Percentiles rank a stretch among this genome's conserved stretches.
Conservation (phyloP, 2,797 vertebrate species). For the Halcyon badia region DNA sequence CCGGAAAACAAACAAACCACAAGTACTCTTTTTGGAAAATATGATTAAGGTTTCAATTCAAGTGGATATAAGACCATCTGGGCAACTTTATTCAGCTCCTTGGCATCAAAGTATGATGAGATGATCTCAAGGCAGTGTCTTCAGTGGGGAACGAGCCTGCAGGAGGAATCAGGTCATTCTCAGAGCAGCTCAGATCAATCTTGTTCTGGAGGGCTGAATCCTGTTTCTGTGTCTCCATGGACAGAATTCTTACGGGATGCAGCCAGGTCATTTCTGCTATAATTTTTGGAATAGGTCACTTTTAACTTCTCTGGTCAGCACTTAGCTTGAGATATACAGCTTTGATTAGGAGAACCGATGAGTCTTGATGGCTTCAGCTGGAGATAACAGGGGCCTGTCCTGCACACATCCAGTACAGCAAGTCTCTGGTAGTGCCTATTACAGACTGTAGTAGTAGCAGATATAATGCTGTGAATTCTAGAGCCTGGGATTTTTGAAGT, state of each 20-base stretch:
- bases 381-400: not conserved
- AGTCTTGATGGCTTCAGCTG: not conserved
- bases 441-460: not conserved
- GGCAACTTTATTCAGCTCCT: not conserved
- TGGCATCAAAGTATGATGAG: not conserved
- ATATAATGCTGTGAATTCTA: not conserved
- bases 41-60: not conserved
- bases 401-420: not conserved
- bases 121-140: not conserved
- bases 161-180: not conserved
- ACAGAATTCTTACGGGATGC: not conserved
- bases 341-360: not conserved
- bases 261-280: conserved; percentile 1
- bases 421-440: not conserved
- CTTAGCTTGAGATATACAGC: not conserved
- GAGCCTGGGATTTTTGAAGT: not conserved
- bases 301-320: not conserved
- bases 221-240: not conserved
- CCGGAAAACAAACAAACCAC: not conserved
- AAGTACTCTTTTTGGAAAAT: not conserved
- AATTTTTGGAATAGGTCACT: not conserved
- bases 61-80: not conserved
- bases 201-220: not conserved
- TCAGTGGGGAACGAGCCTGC: not conserved
- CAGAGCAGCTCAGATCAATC: not conserved